Evolutionary conservation across 1,140 invertebrate species (phyloP).

Genomic region (Drosophila erecta): DNA sequence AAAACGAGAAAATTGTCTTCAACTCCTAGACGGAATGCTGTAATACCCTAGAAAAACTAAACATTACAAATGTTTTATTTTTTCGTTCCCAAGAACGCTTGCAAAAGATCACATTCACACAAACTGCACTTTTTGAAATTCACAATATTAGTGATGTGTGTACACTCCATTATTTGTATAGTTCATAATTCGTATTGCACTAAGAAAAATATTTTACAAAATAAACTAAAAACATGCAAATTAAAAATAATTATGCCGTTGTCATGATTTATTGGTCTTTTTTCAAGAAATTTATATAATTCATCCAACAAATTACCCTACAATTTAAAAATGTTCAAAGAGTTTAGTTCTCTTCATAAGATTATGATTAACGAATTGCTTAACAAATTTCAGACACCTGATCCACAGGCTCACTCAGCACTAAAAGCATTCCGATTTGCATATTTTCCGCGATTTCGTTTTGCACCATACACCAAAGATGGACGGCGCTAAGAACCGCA

Average conservation of each 20-base stretch:
- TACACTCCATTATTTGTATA: no score
- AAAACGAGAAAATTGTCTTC: constrained; percentile 12
- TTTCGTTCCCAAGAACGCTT: background rate
- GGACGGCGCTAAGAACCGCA: constrained; percentile 15
- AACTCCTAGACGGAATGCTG: background rate
- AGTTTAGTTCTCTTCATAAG: no score
- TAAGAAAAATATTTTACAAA: no score
- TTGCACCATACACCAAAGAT: constrained; percentile 20
- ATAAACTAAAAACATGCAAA: no score
- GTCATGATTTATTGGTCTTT: no score
- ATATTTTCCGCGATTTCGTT: constrained; percentile 19
- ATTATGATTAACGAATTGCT: background rate
- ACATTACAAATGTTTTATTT: no score
- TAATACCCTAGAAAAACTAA: constrained; percentile 2
- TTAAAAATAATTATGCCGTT: no score
- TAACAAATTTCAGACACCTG: constrained; percentile 14
- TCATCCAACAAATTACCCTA: background rate
- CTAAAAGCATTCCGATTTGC: constrained; percentile 25
- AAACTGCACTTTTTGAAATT: background rate
- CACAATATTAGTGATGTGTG: no score
- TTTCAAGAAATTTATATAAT: background rate
- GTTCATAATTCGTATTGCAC: no score
- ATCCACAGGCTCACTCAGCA: constrained; percentile 23
- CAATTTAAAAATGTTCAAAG: background rate
- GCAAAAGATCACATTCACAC: background rate